phyloP scores from a whole-genome alignment of 1,140 invertebrate genomes.

The Drosophila nigromelanica region DNA sequence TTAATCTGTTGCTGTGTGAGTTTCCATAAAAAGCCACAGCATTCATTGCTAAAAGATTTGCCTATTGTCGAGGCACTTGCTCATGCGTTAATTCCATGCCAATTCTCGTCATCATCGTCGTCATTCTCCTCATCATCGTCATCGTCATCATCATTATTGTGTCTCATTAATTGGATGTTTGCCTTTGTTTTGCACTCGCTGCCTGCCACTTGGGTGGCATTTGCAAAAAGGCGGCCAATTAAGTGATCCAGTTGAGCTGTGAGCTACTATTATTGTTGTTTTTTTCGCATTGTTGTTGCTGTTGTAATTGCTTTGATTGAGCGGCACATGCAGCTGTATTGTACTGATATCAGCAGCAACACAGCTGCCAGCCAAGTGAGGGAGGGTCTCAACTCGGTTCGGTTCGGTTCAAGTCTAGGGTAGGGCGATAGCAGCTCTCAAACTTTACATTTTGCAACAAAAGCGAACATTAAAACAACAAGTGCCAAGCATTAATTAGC shows the following conservation, averaged over 20 bases:
- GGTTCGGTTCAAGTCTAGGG: background rate
- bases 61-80: background rate
- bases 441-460: constrained; percentile 15
- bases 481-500: constrained; percentile 27
- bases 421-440: constrained; percentile 7
- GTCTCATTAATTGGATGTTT: constrained; percentile 45
- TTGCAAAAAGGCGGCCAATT: constrained; percentile 39
- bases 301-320: constrained; percentile 21
- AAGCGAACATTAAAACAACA: constrained; percentile 12
- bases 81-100: constrained; percentile 7
- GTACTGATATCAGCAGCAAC: constrained; percentile 14
- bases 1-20: background rate
- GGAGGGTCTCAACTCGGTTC: background rate
- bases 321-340: constrained; percentile 4
- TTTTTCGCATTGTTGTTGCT: background rate
- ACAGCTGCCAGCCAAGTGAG: constrained; percentile 10
- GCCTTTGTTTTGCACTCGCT: constrained; percentile 43
- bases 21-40: constrained; percentile 8
- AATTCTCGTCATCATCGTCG: background rate
- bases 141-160: background rate
- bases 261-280: constrained; percentile 5
- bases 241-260: constrained; percentile 36
- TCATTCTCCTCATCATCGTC: background rate
- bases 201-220: constrained; percentile 49
- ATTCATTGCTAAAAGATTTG: constrained; percentile 16